Base-by-base conservation (phyloP, 2,888 invertebrate genomes). In the Aelia acuminata region DNA sequence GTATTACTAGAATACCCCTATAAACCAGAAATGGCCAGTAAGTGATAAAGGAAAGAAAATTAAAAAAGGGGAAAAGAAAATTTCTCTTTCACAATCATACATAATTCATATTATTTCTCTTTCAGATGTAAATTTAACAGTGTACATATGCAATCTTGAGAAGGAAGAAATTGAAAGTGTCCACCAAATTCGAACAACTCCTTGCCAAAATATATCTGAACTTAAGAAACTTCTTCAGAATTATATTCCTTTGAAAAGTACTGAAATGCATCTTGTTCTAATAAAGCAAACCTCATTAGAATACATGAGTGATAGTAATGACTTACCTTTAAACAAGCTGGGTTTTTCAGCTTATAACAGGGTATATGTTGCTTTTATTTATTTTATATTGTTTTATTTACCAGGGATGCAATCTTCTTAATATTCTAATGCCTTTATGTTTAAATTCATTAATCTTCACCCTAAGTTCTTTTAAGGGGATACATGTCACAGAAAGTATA, bases 141-240 rank as follows among this genome's bases (percentile, higher is more conserved):
- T 95, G 7, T 95, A 94, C 91, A 92, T 94, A 87, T 94, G 96
- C 80, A 94, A 95, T 92, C 91, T 95, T 87, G 93, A 94, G 85
- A 93, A 93, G 47, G 94, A 94, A 91, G 94, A 95, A 87, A 92
- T 94, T 89, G 93, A 89, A 63, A 88, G 87, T 39, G 88, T 85
- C 20, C 84, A 86, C n/a, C 31, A 50, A 39, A 50, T 89, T 20
- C 39, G 89, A 47, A 89, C 89, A 8, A 85, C 80, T 50, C 88
- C 87, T 18, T 88, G 88, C 87, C 89, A 89, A 86, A 88, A 49
- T 15, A 35, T 89, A 31, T 39, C 57, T 47, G 89, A 89, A 22
- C 63, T 89, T n/a, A 89, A 89, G 50, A 87, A 88, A n/a, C 86
- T 89, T 50, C 75, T 89, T n/a, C 53, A 88, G 43, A 84, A 63